Conservation (phyloP, 2,797 vertebrate genomes). For the Poeciliopsis turneri region DNA sequence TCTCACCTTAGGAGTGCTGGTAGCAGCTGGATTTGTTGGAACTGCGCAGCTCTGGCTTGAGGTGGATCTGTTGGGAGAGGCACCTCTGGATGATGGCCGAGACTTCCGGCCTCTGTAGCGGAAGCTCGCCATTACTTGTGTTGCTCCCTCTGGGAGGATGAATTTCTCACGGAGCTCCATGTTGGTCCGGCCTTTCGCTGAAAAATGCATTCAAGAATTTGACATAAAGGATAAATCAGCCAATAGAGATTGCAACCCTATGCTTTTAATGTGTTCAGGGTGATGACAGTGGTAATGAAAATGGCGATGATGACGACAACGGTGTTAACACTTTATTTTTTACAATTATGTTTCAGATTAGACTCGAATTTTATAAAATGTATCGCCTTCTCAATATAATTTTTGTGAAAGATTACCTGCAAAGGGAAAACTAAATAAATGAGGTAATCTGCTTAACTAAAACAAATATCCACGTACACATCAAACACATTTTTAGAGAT, state of each 20-base stretch:
- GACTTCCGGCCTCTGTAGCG: constrained; percentile 93
- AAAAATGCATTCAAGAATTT: constrained; percentile 34
- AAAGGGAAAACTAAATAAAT: background rate
- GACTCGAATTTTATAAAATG: constrained; percentile 14
- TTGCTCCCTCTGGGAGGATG: constrained; percentile 94
- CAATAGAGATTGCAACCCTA: background rate
- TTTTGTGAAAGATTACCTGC: background rate
- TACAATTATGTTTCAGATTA: constrained; percentile 7
- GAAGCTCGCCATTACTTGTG: constrained; percentile 96
- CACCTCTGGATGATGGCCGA: constrained; percentile 91
- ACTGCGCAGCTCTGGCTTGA: constrained; percentile 89
- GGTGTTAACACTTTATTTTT: constrained; percentile 35
- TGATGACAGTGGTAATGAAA: constrained; percentile 1
- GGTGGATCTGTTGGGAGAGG: constrained; percentile 94
- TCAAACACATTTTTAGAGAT: constrained; percentile 19
- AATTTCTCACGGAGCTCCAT: constrained; percentile 97
- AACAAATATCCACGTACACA: background rate
- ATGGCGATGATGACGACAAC: background rate
- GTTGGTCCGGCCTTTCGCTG: constrained; percentile 97
- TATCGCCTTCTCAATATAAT: constrained; percentile 1
- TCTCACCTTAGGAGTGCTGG: constrained; percentile 89
- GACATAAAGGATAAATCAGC: background rate
- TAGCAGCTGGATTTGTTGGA: constrained; percentile 66
- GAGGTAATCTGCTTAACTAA: background rate
- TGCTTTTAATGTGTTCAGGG: background rate